A percentile compares a stretch with the other conserved stretches of the same genome.
Evolutionary conservation across 2,797 vertebrate genomes (phyloP).

Genomic region (Diceros bicornis): DNA sequence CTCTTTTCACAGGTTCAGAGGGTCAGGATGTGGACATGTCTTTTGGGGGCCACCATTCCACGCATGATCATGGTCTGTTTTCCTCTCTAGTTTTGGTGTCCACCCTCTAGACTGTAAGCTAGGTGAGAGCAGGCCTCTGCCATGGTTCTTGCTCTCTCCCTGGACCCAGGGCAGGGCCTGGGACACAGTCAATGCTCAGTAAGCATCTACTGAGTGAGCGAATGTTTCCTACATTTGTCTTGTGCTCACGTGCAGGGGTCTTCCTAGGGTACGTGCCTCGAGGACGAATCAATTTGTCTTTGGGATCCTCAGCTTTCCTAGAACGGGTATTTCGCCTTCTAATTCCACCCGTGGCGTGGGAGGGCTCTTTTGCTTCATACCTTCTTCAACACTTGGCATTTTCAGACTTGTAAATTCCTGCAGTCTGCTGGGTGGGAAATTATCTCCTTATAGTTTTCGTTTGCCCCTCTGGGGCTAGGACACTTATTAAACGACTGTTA

Average conservation of each 20-base stretch:
- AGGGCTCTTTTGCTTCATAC: not conserved
- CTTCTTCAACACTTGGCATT: not conserved
- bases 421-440: not conserved
- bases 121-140: not conserved
- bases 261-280: not conserved
- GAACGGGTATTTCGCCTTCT: not conserved
- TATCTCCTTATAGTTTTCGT: not conserved
- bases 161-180: not conserved
- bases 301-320: not conserved
- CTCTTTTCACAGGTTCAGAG: not conserved
- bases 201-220: not conserved
- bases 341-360: not conserved
- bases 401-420: not conserved
- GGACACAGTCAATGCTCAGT: not conserved
- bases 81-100: not conserved
- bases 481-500: not conserved
- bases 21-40: not conserved
- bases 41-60: not conserved
- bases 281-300: not conserved
- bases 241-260: not conserved
- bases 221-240: not conserved
- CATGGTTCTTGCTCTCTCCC: not conserved
- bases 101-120: not conserved
- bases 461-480: not conserved
- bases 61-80: not conserved